Evolutionary conservation across 2,888 invertebrate genomes (phyloP).

Genomic region (Nomada flava): DNA sequence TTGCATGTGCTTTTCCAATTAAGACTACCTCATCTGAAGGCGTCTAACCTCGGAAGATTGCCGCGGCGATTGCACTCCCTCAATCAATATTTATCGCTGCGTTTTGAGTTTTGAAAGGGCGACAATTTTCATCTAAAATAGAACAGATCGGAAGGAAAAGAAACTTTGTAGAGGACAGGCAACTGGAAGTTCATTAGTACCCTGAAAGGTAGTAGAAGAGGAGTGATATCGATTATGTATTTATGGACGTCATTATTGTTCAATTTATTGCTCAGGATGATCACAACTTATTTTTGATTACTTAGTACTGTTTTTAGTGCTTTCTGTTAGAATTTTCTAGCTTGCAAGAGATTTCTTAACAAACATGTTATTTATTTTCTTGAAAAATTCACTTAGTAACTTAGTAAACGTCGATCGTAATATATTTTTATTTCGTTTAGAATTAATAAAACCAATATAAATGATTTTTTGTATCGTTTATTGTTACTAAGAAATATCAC

Average conservation of each 20-base stretch:
- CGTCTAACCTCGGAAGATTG: slow-evolving; percentile 12
- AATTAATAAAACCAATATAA: too few relatives aligned
- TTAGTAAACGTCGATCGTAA: too few relatives aligned
- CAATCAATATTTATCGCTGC: neutral
- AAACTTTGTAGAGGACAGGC: slow-evolving; percentile 15
- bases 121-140: neutral
- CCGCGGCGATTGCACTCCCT: slow-evolving; percentile 4
- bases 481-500: too few relatives aligned
- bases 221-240: neutral
- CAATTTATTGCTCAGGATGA: neutral
- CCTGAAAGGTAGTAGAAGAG: neutral
- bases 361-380: neutral
- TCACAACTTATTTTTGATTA: neutral
- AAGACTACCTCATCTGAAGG: slow-evolving; percentile 31
- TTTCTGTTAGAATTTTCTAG: neutral
- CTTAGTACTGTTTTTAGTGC: neutral
- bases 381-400: too few relatives aligned
- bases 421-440: too few relatives aligned
- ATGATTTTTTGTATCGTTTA: too few relatives aligned
- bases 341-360: neutral
- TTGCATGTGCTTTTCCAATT: slow-evolving; percentile 48
- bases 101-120: neutral
- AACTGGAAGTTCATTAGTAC: neutral
- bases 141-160: neutral
- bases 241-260: neutral